Percentiles rank a stretch among this genome's conserved stretches.
Evolutionary conservation across 1,140 invertebrate genomes (phyloP).

Genomic region (Wasmannia auropunctata): DNA sequence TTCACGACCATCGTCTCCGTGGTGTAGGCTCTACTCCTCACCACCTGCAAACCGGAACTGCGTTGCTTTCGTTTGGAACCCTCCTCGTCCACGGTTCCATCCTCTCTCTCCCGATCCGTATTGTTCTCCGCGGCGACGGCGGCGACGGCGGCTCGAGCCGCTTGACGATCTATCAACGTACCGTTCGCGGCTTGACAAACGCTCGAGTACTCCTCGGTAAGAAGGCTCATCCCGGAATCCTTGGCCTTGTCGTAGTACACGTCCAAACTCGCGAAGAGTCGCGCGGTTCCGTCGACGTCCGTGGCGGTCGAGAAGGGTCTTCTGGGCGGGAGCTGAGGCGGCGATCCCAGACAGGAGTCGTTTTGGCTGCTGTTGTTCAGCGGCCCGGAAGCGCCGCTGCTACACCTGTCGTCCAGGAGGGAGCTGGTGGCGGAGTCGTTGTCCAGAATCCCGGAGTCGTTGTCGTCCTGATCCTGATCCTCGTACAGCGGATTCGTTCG

Average conservation of each 20-base stretch:
- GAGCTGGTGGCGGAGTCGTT: slow-evolving; percentile 90
- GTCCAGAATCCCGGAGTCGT: slow-evolving; percentile 91
- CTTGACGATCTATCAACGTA: slow-evolving; percentile 35
- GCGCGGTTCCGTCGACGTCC: slow-evolving; percentile 69
- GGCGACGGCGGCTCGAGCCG: not conserved
- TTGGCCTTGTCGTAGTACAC: slow-evolving; percentile 47
- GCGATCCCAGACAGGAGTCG: slow-evolving; percentile 75
- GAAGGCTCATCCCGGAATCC: not conserved
- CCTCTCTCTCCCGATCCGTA: slow-evolving; percentile 29
- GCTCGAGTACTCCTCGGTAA: slow-evolving; percentile 15
- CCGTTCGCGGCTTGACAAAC: slow-evolving; percentile 37
- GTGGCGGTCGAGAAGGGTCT: slow-evolving; percentile 66
- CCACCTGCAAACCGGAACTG: slow-evolving; percentile 77
- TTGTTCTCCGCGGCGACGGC: not conserved
- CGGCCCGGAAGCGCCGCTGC: slow-evolving; percentile 86
- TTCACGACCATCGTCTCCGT: slow-evolving; percentile 88
- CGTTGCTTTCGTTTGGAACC: slow-evolving; percentile 2
- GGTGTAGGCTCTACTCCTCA: slow-evolving; percentile 83
- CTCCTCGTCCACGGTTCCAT: slow-evolving; percentile 69
- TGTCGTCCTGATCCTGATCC: slow-evolving; percentile 88
- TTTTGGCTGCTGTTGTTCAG: slow-evolving; percentile 79
- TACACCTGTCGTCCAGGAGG: slow-evolving; percentile 88
- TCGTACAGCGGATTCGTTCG: slow-evolving; percentile 88
- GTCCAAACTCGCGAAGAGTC: slow-evolving; percentile 63
- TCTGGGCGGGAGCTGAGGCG: slow-evolving; percentile 78